These are phyloP conservation scores for Helleia helle DNA, from an alignment of 2,888 invertebrate genomes.

Conservation along the genomic window DNA sequence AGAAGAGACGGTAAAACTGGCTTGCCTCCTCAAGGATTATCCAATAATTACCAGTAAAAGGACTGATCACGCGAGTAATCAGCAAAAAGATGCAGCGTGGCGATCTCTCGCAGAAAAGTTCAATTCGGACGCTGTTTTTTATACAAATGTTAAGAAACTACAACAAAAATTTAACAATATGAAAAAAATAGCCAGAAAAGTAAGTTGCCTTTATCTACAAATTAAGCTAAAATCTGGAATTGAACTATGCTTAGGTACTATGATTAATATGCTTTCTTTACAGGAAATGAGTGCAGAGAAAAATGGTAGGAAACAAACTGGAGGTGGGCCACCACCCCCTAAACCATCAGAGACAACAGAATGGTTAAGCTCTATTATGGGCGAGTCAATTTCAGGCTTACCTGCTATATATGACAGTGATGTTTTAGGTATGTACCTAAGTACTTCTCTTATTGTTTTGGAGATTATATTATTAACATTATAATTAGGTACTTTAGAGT, in stretches of 20 bases:
- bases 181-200: conserved; percentile 14
- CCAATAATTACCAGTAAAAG: conserved; percentile 11
- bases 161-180: conserved; percentile 15
- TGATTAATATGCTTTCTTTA: not conserved
- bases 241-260: not conserved
- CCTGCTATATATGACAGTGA: conserved; percentile 3
- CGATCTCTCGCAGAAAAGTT: conserved; percentile 8
- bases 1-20: not conserved
- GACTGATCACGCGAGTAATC: conserved; percentile 11
- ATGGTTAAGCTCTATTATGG: conserved; percentile 7
- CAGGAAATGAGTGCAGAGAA: conserved; percentile 8
- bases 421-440: not conserved
- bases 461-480: too few species aligned
- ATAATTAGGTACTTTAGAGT: too few species aligned
- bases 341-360: conserved; percentile 6
- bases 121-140: conserved; percentile 10
- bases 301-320: not conserved
- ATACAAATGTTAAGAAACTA: conserved; percentile 10
- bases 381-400: conserved; percentile 2
- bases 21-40: conserved; percentile 1
- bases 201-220: too few species aligned
- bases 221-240: too few species aligned
- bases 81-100: conserved; percentile 14
- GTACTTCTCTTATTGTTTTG: too few species aligned
- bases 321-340: conserved; percentile 6